Base-by-base conservation (phyloP, 1,140 invertebrate genomes). In the Meloidogyne floridensis region DNA sequence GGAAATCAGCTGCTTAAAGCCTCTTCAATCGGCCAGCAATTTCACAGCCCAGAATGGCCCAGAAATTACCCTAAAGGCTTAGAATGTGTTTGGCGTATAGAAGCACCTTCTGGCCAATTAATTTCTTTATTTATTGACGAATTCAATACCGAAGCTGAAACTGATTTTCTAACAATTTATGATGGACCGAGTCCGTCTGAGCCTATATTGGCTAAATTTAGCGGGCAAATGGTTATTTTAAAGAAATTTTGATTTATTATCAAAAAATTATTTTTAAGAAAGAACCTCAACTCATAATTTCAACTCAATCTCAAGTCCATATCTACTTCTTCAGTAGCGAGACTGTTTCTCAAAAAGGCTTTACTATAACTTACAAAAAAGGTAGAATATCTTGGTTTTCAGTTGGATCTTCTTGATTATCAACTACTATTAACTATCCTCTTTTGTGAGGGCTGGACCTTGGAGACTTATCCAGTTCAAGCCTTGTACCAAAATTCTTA, bases 71-170 rank as follows among this genome's bases (percentile, higher is more conserved):
- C 95, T 2, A 95, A 95, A 76, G 96, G 96, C 13, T 91, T 97
- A 56, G 96, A 98, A 91, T 98, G 96, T 87, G 92, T 97, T 20
- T 97, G 96, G 90, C 94, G 95, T 9, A 93, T 98, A 77, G 94
- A 94, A 87, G 94, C 96, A 3, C 94, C 96, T 89, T 54, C 80
- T 15, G 87, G 88, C 65, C 84, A 89, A 78, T 81, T 90, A 11
- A 86, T 89, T 69, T 85, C 89, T 10, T 74, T 89, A 15, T 81
- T 56, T 75, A 92, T 97, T 82, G 94, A 96, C 86, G 95, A 96
- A 90, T 92, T 97, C 86, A 95, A 96, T 88, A 91, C 97, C 83
- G 94, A 95, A 89, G 93, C 93, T 86, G 93, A 94, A 77, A 93
- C 94, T 82, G 96, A 97, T 91, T 95, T 94, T 84, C 93, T 97